phyloP scores from a whole-genome alignment of 2,888 invertebrate genomes.

The Anorthoa munda region DNA sequence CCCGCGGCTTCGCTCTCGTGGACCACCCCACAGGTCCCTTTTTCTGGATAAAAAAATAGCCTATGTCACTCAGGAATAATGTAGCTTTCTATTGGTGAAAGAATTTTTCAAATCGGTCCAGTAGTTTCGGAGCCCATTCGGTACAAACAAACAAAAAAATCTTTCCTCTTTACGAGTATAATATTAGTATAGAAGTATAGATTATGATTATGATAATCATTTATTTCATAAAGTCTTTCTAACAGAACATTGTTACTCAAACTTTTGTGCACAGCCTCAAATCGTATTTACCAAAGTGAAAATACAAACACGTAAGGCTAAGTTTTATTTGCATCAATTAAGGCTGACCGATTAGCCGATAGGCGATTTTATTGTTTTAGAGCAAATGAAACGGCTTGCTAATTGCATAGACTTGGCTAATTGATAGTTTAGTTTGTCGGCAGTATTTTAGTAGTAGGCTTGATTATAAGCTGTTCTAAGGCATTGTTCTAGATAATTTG shows the following conservation, averaged over 20 bases:
- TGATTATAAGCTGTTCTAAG: neutral
- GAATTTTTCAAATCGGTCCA: too few relatives aligned
- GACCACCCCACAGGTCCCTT: too few relatives aligned
- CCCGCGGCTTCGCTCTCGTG: too few relatives aligned
- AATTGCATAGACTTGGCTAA: slow-evolving; percentile 52
- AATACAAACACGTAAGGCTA: neutral
- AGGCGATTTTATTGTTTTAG: slow-evolving; percentile 55
- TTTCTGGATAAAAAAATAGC: too few relatives aligned
- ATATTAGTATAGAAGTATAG: too few relatives aligned
- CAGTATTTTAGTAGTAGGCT: slow-evolving; percentile 22
- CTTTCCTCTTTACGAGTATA: too few relatives aligned
- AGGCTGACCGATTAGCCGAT: slow-evolving; percentile 40
- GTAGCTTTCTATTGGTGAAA: too few relatives aligned
- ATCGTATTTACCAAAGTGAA: neutral
- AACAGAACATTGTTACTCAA: neutral
- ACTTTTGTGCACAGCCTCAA: neutral
- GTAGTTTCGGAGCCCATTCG: too few relatives aligned
- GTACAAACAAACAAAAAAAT: too few relatives aligned
- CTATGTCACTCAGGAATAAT: too few relatives aligned
- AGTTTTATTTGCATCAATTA: slow-evolving; percentile 57
- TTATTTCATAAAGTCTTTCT: too few relatives aligned
- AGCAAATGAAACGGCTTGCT: slow-evolving; percentile 46
- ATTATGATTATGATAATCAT: too few relatives aligned
- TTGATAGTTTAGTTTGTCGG: slow-evolving; percentile 45
- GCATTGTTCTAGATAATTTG: neutral